phyloP scores from a whole-genome alignment of 2,888 invertebrate species.

The Mechanitis mazaeus region DNA sequence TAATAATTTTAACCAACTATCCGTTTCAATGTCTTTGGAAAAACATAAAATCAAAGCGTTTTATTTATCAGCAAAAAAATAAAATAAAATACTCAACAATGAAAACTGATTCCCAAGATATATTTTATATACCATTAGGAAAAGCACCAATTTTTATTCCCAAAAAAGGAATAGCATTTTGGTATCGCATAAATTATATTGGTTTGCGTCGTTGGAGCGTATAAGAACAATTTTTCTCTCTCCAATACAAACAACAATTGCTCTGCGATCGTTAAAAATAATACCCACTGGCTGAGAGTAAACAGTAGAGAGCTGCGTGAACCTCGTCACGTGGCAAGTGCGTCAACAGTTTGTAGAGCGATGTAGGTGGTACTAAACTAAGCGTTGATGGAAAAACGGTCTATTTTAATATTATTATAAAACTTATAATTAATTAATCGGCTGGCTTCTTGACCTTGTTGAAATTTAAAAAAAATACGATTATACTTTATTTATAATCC shows the following conservation, averaged over 20 bases:
- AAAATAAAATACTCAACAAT: slow-evolving; percentile 2
- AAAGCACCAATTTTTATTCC: slow-evolving; percentile 1
- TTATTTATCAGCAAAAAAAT: not conserved
- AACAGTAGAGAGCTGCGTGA: not conserved
- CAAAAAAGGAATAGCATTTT: slow-evolving; percentile 3
- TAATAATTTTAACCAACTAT: not conserved
- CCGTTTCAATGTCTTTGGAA: not conserved
- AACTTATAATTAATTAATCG: too few species aligned
- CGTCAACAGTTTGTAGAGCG: too few species aligned
- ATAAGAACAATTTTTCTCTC: slow-evolving; percentile 16
- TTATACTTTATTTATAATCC: too few species aligned
- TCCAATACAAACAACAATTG: slow-evolving; percentile 20
- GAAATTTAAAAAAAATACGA: too few species aligned
- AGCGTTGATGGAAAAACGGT: too few species aligned
- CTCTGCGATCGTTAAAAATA: slow-evolving; percentile 15
- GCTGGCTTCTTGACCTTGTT: too few species aligned
- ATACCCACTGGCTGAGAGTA: not conserved
- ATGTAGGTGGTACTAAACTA: too few species aligned
- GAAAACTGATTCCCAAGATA: not conserved
- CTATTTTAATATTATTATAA: too few species aligned
- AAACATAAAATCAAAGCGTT: not conserved
- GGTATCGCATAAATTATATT: slow-evolving; percentile 14
- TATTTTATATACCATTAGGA: slow-evolving; percentile 3
- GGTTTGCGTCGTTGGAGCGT: slow-evolving; percentile 9
- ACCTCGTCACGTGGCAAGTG: too few species aligned